phyloP scores from a whole-genome alignment of 37 sponge, comb jelly and placozoan species.

The Lycopodina hypogea region DNA sequence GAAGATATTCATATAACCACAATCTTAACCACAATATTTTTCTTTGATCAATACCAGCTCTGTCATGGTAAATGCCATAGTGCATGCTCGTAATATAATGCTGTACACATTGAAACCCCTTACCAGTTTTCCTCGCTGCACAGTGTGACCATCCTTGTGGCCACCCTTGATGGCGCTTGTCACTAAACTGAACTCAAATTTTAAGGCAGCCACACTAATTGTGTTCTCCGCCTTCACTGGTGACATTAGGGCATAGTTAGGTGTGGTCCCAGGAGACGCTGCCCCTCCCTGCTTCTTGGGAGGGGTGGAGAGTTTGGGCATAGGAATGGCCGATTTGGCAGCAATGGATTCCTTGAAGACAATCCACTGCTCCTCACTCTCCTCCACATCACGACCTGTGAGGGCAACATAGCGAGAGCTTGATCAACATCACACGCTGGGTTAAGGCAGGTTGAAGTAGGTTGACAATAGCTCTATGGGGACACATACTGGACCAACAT shows the following conservation, averaged over 20 bases:
- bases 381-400: conserved; percentile 42
- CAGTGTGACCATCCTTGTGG: conserved; percentile 35
- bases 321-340: conserved; percentile 25
- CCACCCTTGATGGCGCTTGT: conserved; percentile 46
- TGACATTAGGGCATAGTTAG: conserved; percentile 23
- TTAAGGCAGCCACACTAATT: conserved; percentile 60
- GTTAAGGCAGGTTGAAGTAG: too few species aligned
- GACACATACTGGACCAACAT: too few species aligned
- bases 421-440: not conserved
- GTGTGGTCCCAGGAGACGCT: not conserved
- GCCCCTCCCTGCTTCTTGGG: not conserved
- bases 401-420: not conserved
- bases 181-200: conserved; percentile 40
- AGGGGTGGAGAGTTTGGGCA: conserved; percentile 25
- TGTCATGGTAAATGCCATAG: too few species aligned
- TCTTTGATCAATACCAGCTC: too few species aligned
- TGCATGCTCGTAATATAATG: too few species aligned
- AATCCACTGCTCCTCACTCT: conserved; percentile 59
- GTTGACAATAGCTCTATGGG: too few species aligned
- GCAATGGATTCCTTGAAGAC: conserved; percentile 58
- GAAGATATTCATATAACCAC: too few species aligned
- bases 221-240: conserved; percentile 43
- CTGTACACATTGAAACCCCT: too few species aligned
- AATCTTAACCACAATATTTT: too few species aligned
- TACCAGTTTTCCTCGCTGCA: conserved; percentile 31